A percentile compares a stretch with the other conserved stretches of the same genome.
phyloP scores from a whole-genome alignment of 2,113 vertebrate species.

The Leptosomus discolor region DNA sequence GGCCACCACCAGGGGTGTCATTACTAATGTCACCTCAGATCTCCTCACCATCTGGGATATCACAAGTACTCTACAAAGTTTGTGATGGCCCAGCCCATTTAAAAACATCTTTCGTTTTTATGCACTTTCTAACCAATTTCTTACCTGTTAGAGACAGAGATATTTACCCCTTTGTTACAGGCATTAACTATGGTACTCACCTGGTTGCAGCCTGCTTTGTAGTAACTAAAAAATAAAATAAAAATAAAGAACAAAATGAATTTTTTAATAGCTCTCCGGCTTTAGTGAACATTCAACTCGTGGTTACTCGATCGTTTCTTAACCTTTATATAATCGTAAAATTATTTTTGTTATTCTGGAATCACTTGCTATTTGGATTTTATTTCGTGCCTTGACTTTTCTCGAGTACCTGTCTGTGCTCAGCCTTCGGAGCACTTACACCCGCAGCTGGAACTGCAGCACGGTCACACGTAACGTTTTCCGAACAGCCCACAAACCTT shows the following conservation, averaged over 20 bases:
- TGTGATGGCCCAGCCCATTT: not conserved
- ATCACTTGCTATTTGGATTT: not conserved
- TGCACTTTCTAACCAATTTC: not conserved
- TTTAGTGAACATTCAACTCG: not conserved
- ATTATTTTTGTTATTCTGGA: not conserved
- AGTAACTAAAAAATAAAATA: not conserved
- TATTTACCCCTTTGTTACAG: not conserved
- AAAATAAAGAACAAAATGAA: no score
- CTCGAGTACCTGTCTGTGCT: not conserved
- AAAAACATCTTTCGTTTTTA: not conserved
- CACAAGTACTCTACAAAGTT: not conserved
- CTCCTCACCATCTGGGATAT: not conserved
- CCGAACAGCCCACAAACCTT: no score
- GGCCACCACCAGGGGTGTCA: not conserved
- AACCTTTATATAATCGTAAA: not conserved
- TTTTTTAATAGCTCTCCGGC: not conserved
- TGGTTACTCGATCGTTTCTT: not conserved
- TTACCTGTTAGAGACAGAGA: not conserved
- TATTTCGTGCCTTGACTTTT: not conserved
- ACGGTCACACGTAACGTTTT: accelerated
- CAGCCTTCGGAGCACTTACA: no score
- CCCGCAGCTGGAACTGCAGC: no score
- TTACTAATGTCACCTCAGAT: no score
- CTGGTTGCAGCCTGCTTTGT: not conserved
- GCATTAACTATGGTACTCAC: not conserved